Evolutionary conservation across 2,113 vertebrate genomes (phyloP).

Genomic region (Syngnathoides biaculeatus): DNA sequence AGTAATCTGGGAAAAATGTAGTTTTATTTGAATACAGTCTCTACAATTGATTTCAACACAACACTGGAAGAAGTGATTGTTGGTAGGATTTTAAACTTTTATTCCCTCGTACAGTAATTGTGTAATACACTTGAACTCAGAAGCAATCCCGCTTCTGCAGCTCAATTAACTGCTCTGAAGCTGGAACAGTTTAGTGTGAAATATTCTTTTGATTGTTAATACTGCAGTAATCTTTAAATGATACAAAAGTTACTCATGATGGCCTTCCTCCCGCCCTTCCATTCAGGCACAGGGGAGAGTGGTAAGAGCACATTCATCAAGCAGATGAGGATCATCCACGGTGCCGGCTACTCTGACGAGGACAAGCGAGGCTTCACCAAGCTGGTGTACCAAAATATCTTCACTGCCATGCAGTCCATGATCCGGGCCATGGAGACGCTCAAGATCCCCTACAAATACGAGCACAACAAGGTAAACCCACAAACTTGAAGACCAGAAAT

Average conservation of each 20-base stretch:
- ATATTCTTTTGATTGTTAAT: too few relatives aligned
- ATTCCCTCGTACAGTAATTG: too few relatives aligned
- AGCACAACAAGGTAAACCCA: slow-evolving; percentile 85
- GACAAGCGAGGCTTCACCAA: slow-evolving; percentile 95
- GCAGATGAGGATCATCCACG: slow-evolving; percentile 81
- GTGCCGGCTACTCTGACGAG: slow-evolving; percentile 92
- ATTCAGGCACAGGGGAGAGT: slow-evolving; percentile 75
- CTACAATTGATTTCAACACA: too few relatives aligned
- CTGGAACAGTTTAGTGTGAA: too few relatives aligned
- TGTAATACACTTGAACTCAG: too few relatives aligned
- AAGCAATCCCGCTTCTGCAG: too few relatives aligned
- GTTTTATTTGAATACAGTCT: too few relatives aligned
- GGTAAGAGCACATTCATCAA: slow-evolving; percentile 79
- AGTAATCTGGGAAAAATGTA: too few relatives aligned
- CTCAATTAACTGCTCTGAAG: too few relatives aligned
- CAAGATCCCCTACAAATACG: slow-evolving; percentile 93
- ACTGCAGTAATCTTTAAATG: neutral
- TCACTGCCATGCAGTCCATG: slow-evolving; percentile 95
- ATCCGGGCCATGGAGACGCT: slow-evolving; percentile 91
- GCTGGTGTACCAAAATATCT: slow-evolving; percentile 98
- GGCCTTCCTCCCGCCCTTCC: neutral
- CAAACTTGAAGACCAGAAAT: neutral
- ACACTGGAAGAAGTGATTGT: too few relatives aligned
- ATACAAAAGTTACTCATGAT: slow-evolving; percentile 1
- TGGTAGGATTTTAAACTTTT: too few relatives aligned